A percentile compares a stretch with the other conserved stretches of the same genome.
Evolutionary conservation across 2,797 vertebrate species (phyloP).

Genomic region (Spinus olivaceus): DNA sequence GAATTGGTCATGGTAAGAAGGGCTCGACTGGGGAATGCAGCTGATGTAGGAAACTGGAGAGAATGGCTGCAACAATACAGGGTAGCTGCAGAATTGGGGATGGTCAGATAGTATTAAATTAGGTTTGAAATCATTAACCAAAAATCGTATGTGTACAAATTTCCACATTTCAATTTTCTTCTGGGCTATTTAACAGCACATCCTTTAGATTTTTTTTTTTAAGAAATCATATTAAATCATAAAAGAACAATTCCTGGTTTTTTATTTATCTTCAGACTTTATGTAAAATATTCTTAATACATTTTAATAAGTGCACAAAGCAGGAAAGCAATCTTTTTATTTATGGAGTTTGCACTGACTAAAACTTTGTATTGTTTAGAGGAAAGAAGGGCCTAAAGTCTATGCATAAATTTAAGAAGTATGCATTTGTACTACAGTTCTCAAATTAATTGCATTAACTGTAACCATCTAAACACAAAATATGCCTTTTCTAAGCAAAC

Average conservation of each 20-base stretch:
- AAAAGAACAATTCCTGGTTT: not conserved
- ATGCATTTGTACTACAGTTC: not conserved
- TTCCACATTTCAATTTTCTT: not conserved
- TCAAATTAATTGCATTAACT: constrained; percentile 6
- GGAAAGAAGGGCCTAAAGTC: not conserved
- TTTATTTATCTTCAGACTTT: not conserved
- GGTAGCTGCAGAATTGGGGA: not conserved
- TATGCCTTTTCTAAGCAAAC: not conserved
- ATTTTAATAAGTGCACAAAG: not conserved
- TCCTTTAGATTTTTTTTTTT: not conserved
- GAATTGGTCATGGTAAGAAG: not conserved
- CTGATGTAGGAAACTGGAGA: not conserved
- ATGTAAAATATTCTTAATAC: not conserved
- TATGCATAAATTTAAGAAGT: not conserved
- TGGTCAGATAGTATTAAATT: not conserved
- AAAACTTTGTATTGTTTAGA: not conserved
- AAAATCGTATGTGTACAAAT: not conserved
- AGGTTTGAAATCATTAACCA: not conserved
- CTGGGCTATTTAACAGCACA: not conserved
- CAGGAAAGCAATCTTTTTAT: not conserved
- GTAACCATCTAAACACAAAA: not conserved
- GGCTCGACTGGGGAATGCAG: not conserved
- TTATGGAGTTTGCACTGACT: not conserved
- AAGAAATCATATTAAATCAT: not conserved
- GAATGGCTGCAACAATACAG: not conserved